Conservation (phyloP, 2,888 invertebrate species). For the Brenthis ino region DNA sequence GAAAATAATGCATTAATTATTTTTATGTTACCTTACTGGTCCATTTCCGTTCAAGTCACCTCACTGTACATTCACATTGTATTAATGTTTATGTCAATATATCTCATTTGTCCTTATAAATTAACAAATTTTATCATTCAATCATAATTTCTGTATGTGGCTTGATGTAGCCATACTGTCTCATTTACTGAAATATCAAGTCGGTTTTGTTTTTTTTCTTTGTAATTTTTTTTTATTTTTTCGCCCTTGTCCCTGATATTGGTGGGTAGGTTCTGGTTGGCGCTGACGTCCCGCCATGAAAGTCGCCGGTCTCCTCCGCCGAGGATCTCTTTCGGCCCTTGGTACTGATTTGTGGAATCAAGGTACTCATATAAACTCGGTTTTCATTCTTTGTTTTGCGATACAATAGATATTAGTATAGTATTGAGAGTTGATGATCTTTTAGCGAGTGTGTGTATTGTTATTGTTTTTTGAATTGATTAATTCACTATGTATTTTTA, state of each 20-base stretch:
- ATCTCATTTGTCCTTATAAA: not conserved
- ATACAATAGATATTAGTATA: not conserved
- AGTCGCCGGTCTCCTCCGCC: constrained; percentile 70
- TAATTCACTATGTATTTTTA: not conserved
- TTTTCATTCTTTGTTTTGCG: constrained; percentile 5
- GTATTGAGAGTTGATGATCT: constrained; percentile 9
- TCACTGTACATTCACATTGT: not conserved
- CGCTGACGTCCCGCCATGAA: constrained; percentile 60
- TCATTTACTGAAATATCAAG: not conserved
- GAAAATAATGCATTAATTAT: not conserved
- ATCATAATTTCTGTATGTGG: not conserved
- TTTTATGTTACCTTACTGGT: not conserved
- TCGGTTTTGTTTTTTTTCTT: constrained; percentile 38
- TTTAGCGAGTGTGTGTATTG: not conserved
- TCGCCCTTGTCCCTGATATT: constrained; percentile 47
- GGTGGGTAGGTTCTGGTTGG: constrained; percentile 70
- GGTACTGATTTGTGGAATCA: constrained; percentile 62
- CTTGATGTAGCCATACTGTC: not conserved
- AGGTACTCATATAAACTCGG: constrained; percentile 31
- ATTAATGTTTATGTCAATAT: constrained; percentile 2
- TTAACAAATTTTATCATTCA: not conserved
- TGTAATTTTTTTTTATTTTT: constrained; percentile 43
- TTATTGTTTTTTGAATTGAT: not conserved
- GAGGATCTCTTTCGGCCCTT: constrained; percentile 80
- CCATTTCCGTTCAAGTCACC: not conserved